Base-by-base conservation (phyloP, 2,888 invertebrate species). In the Brachypterus glaber region DNA sequence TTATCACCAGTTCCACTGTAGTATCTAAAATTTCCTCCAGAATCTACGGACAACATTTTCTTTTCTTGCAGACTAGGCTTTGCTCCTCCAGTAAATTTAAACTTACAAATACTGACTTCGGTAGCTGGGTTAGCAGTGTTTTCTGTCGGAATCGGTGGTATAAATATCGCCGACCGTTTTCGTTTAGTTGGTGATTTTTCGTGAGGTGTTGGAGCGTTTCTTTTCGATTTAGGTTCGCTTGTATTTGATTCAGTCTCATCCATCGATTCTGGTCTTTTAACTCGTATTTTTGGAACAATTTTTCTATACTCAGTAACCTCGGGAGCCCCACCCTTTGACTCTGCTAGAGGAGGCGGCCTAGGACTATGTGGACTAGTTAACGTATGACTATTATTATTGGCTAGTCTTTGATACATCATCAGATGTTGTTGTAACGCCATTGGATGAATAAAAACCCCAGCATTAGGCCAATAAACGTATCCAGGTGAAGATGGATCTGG, bases 61-160 rank as follows among this genome's bases (percentile, higher is more conserved):
- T 91, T 91, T 57, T 91, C 90, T 59, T 91, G 88, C 32, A 91
- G 59, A 40, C 82, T 82, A 0, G 91, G 91, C 48, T 88, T 87
- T 0, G 88, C 86, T 0, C 91, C 91, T 0, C 90, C 90, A 0
- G 89, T 90, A 59, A 91, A 90, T 60, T 91, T 91, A 58, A 91
- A 91, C 63, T 91, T 91, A 61, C 91, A 91, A 56, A 91, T 91
- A 44, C 64, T 64, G 12, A 66, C 90, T 63, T 87, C 86, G 0
- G 85, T 82, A 0, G 85, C 81, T 0, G 86, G 85, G 51, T 82
- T 83, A 2, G 79, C 74, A 4, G 79, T 74, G 50, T 76, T 82
- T 52, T 82, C 83, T 3, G 79, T 69, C 1, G 84, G 83, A 62
- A 86, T 78, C 0, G 87, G 86, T 0, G 87, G 87, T 47, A 87